Percentiles rank a stretch among this genome's conserved stretches.
phyloP scores from a whole-genome alignment of 2,797 vertebrate genomes.

The Hypotaenidia okinawae region DNA sequence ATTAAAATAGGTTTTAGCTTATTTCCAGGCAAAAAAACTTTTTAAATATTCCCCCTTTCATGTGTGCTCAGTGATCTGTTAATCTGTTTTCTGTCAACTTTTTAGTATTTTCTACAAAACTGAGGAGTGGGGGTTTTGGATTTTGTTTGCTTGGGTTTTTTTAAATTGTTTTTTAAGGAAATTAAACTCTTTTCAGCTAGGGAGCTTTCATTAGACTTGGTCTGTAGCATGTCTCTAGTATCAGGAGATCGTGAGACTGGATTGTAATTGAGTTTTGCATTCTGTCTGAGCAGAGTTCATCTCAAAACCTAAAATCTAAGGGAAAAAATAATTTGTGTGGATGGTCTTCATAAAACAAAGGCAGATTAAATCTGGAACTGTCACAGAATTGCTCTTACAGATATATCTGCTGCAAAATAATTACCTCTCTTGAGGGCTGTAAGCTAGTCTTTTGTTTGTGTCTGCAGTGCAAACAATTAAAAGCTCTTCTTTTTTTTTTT shows the following conservation, averaged over 20 bases:
- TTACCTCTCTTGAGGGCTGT: conserved; percentile 63
- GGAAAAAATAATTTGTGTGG: conserved; percentile 63
- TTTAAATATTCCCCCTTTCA: conserved; percentile 43
- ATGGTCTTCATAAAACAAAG: conserved; percentile 73
- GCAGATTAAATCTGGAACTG: conserved; percentile 68
- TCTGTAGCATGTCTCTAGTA: not conserved
- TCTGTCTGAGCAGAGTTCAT: conserved; percentile 54
- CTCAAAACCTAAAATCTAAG: conserved; percentile 64
- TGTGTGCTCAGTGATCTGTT: conserved; percentile 61
- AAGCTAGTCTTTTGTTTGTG: conserved; percentile 54
- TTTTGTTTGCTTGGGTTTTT: no score
- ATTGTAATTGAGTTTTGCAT: conserved; percentile 70
- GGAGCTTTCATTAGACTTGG: conserved; percentile 40
- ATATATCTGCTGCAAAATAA: conserved; percentile 70
- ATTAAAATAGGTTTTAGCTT: conserved; percentile 38
- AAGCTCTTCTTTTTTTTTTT: conserved; percentile 62
- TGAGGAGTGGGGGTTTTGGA: not conserved
- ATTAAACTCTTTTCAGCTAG: conserved; percentile 73
- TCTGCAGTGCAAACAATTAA: conserved; percentile 72
- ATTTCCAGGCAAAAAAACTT: conserved; percentile 7
- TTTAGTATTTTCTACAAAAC: conserved; percentile 66
- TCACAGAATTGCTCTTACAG: conserved; percentile 49
- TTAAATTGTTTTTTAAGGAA: conserved; percentile 64
- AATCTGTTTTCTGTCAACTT: conserved; percentile 43
- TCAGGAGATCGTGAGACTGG: conserved; percentile 59